Base-by-base conservation (phyloP, 2,888 invertebrate species). In the Seira ritae region DNA sequence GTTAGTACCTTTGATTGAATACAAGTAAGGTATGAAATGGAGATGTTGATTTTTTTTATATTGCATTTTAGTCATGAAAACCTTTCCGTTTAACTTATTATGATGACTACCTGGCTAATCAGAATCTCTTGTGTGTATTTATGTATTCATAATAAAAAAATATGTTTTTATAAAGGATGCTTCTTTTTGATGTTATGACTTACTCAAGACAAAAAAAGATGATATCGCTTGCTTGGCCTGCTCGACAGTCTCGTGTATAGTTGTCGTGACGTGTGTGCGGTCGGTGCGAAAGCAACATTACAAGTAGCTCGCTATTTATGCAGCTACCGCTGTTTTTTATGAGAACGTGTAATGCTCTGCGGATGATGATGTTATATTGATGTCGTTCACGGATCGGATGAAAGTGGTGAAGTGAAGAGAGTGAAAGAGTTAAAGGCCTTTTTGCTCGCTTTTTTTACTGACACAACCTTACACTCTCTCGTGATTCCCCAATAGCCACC, bases 351-450 rank as follows among this genome's bases (percentile, higher is more conserved):
- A 66, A 8, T 66, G n/a, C 66, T 66, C 15, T 17, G 68, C 10
- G 1, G 19, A 19, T 70, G 65, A 31, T 70, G 81, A 50, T 76
- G 81, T 70, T 75, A 42, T 42, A 62, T 31, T 60, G 81, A 55
- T 75, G 80, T 75, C 62, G 69, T 23, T 67, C 60, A 71, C 76
- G 77, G 77, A 73, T 84, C 79, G 82, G 80, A 85, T 82, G 85
- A 82, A 85, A 82, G 85, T 80, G 78, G 85, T 73, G 78, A 72
- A 77, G 76, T 77, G 77, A 70, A 23, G 60, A 24, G 75, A 85
- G 85, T 85, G 82, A 85, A 85, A 85, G 85, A 85, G 85, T 85
- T 85, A 84, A 79, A 60, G 62, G 73, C 66, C 42, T 70, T 70
- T 81, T 67, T 76, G 46, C 74, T 55, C 24, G 22, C 67, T 37